Evolutionary conservation across 2,888 invertebrate species (phyloP), one percentile per base, ranked within the genome.

Genomic region (Stramonita haemastoma): DNA sequence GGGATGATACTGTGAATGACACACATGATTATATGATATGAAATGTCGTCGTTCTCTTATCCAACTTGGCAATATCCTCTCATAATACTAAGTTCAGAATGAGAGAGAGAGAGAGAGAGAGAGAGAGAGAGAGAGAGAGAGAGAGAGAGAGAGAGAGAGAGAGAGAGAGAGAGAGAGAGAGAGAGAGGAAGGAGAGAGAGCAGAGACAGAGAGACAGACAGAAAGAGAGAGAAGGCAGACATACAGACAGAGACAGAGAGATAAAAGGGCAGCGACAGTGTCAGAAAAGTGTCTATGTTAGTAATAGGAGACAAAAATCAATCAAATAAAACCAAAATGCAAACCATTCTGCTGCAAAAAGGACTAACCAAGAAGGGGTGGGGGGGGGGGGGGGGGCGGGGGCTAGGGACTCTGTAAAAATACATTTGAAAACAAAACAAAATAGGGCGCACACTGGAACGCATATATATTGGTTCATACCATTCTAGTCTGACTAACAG

Each of bases 81-180:
- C 46, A 46, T 46, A 46, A 46, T 46, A 46, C 46, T n/a, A n/a
- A n/a, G 46, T 46, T 46, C n/a, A n/a, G n/a, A n/a, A n/a, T n/a
- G n/a, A n/a, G n/a, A n/a, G n/a, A n/a, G n/a, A n/a, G n/a, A 8
- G 26, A 70, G 8, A 70, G 26, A 70, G 26, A 70, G 17, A 4
- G n/a, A n/a, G n/a, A n/a, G 73, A 29, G 73, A 73, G 73, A 73
- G 73, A 73, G 73, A 73, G 73, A n/a, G 73, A 73, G 73, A 26
- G 73, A 73, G 73, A 73, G 73, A 73, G 73, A 73, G 73, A 73
- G 73, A 73, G n/a, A 73, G 73, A 70, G 70, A 70, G 70, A 70
- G 70, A 70, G 70, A 70, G 70, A 15, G 70, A 70, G 70, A 70
- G 70, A 70, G 70, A 70, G 70, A 70, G 70, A 70, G 70, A 70